A percentile compares a stretch with the other conserved stretches of the same genome.
Conservation (phyloP, 2,113 vertebrate species). For the Equus przewalskii region DNA sequence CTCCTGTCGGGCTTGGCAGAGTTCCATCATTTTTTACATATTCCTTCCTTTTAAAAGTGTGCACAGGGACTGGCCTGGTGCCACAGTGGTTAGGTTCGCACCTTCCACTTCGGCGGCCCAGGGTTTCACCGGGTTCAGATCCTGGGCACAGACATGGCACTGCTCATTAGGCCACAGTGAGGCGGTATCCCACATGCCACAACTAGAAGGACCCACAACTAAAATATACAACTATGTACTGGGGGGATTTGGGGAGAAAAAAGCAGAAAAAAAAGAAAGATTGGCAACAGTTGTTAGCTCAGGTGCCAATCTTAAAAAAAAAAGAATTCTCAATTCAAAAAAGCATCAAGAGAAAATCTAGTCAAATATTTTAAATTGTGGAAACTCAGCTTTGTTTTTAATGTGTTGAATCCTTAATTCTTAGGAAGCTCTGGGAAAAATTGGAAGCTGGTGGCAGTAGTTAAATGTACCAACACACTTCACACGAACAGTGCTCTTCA, state of each 20-base stretch:
- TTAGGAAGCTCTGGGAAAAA: not conserved
- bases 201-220: too few relatives aligned
- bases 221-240: too few relatives aligned
- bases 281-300: too few relatives aligned
- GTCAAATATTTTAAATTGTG: not conserved
- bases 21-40: not conserved
- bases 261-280: too few relatives aligned
- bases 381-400: conserved; percentile 33
- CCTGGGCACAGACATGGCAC: too few relatives aligned
- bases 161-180: too few relatives aligned
- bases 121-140: too few relatives aligned
- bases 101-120: too few relatives aligned
- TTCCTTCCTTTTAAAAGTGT: not conserved
- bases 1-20: not conserved
- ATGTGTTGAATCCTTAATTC: not conserved
- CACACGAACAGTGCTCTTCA: not conserved
- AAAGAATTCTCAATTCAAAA: not conserved
- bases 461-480: not conserved
- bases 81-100: too few relatives aligned
- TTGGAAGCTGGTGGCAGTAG: not conserved
- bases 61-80: not conserved
- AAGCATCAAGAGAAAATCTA: not conserved
- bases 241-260: too few relatives aligned
- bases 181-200: too few relatives aligned
- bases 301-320: too few relatives aligned